Conservation (phyloP, 2,113 vertebrate genomes). For the Ptilonorhynchus violaceus region DNA sequence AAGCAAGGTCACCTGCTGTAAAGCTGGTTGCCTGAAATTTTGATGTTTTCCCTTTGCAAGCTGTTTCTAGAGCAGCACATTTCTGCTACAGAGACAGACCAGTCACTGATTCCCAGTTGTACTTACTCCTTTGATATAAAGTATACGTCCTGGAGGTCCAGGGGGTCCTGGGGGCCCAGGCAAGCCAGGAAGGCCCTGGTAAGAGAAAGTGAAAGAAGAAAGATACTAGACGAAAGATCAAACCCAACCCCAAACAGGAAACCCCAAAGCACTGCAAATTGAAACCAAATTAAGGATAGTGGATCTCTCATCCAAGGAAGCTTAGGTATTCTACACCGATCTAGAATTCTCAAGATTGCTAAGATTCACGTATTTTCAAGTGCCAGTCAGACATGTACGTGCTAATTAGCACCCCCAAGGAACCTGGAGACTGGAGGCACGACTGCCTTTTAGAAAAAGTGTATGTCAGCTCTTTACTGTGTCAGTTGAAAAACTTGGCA, state of each 20-base stretch:
- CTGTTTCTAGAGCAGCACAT: neutral
- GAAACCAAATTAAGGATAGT: neutral
- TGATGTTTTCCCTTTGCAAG: neutral
- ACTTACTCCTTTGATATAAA: constrained; percentile 92
- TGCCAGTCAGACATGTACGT: neutral
- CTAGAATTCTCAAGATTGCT: neutral
- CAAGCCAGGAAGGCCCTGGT: constrained; percentile 80
- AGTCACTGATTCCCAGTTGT: neutral
- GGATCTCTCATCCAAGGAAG: neutral
- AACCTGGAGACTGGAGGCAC: neutral
- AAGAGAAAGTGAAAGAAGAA: neutral
- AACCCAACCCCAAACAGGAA: neutral
- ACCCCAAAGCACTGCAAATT: neutral
- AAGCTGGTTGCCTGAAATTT: neutral
- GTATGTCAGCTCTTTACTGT: neutral
- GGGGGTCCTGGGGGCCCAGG: constrained; percentile 86
- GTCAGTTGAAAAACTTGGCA: neutral
- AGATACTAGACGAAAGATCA: neutral
- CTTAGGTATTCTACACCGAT: neutral
- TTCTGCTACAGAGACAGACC: neutral
- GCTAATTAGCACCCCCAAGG: neutral
- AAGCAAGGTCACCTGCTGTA: neutral
- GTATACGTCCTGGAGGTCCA: constrained; percentile 83
- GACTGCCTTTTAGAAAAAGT: neutral
- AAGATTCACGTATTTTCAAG: neutral